These are phyloP conservation scores for Linyphia triangularis DNA, from an alignment of 2,888 invertebrate species.

Conservation along the genomic window DNA sequence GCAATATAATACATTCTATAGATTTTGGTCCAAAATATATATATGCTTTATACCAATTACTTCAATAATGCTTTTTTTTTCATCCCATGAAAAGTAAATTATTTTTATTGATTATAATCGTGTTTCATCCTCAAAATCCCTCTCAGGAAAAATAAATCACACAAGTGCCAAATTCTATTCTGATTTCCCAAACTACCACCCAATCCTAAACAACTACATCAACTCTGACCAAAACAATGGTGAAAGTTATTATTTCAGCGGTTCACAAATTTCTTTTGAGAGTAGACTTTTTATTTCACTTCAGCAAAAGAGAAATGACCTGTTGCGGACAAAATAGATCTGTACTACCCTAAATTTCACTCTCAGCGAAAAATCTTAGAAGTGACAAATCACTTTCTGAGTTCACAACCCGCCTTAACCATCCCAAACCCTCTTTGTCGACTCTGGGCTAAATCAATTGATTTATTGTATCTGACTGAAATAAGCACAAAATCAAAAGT, in stretches of 20 bases:
- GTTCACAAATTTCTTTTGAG: not conserved
- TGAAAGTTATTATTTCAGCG: not conserved
- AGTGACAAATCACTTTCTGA: conserved; percentile 52
- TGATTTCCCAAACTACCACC: not conserved
- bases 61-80: too few species aligned
- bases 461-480: conserved; percentile 60
- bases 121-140: too few species aligned
- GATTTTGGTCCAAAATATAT: too few species aligned
- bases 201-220: not conserved
- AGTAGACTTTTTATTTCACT: not conserved
- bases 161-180: not conserved
- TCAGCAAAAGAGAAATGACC: not conserved
- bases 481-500: conserved; percentile 62
- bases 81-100: too few species aligned
- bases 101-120: too few species aligned
- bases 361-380: not conserved
- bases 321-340: not conserved
- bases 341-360: not conserved
- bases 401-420: conserved; percentile 50
- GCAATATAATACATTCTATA: too few species aligned
- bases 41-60: too few species aligned
- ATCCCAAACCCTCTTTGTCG: conserved; percentile 38
- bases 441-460: conserved; percentile 53
- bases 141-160: not conserved
- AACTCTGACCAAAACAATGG: not conserved